These are phyloP conservation scores for Bagarius yarrelli DNA, from an alignment of 2,113 vertebrate species.

Conservation along the genomic window DNA sequence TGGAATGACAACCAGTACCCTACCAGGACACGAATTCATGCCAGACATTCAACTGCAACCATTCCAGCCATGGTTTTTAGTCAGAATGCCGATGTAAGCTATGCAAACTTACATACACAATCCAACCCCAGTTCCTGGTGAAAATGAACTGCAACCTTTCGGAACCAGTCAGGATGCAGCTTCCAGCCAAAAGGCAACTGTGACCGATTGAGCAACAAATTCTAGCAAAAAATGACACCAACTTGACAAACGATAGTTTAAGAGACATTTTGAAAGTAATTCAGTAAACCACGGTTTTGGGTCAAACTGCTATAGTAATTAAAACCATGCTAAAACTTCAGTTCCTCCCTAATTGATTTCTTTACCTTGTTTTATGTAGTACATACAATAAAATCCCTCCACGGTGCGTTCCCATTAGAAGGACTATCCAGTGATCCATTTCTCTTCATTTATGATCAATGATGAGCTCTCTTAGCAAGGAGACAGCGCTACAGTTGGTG, in stretches of 20 bases:
- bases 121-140: neutral
- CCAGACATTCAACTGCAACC: neutral
- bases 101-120: neutral
- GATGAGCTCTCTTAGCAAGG: constrained; percentile 56
- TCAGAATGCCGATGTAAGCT: neutral
- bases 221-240: neutral
- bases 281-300: too few relatives aligned
- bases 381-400: neutral
- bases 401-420: constrained; percentile 21
- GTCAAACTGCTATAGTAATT: too few relatives aligned
- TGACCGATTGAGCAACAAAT: neutral
- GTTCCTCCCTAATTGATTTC: constrained; percentile 14
- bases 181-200: neutral
- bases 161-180: neutral
- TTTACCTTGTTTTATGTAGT: constrained; percentile 15
- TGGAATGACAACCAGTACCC: neutral
- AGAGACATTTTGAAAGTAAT: too few relatives aligned
- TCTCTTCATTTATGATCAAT: constrained; percentile 65
- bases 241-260: too few relatives aligned
- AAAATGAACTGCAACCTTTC: neutral
- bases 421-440: constrained; percentile 55
- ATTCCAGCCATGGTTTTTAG: neutral
- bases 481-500: constrained; percentile 61
- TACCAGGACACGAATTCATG: neutral
- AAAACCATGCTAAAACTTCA: too few relatives aligned